Evolutionary conservation across 1,140 invertebrate genomes (phyloP).

Genomic region (Nylanderia fulva): DNA sequence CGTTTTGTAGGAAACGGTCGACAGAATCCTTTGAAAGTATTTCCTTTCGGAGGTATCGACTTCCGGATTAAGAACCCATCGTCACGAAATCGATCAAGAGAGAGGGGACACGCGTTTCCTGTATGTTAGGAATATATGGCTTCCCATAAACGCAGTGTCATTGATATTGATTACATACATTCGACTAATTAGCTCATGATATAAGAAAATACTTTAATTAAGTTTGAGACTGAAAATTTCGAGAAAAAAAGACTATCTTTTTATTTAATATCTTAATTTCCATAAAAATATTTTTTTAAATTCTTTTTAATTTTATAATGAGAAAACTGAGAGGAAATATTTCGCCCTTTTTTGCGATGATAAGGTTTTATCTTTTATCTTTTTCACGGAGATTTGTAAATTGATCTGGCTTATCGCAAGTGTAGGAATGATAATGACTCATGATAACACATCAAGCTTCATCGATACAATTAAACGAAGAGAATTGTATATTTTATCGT

Average conservation of each 20-base stretch:
- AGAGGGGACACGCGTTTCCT: conserved; percentile 45
- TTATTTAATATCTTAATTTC: conserved; percentile 6
- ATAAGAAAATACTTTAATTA: neutral
- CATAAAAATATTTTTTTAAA: neutral
- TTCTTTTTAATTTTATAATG: neutral
- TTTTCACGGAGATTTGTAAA: neutral
- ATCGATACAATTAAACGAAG: neutral
- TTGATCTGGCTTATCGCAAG: conserved; percentile 5
- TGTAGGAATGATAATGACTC: neutral
- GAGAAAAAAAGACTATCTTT: neutral
- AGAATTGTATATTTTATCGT: conserved; percentile 25
- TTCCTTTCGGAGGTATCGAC: conserved; percentile 61
- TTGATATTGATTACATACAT: conserved; percentile 26
- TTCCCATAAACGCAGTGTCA: conserved; percentile 42
- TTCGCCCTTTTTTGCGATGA: neutral
- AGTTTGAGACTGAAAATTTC: neutral
- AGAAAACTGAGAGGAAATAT: neutral
- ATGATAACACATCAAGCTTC: conserved; percentile 30
- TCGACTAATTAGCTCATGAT: neutral
- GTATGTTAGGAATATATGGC: neutral
- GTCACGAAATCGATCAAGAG: conserved; percentile 30
- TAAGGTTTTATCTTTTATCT: conserved; percentile 13
- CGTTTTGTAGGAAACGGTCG: conserved; percentile 49
- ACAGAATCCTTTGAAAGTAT: conserved; percentile 66
- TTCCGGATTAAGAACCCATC: conserved; percentile 66